Percentiles rank a stretch among this genome's conserved stretches.
phyloP scores from a whole-genome alignment of 2,797 vertebrate species.

The Cyclura pinguis region DNA sequence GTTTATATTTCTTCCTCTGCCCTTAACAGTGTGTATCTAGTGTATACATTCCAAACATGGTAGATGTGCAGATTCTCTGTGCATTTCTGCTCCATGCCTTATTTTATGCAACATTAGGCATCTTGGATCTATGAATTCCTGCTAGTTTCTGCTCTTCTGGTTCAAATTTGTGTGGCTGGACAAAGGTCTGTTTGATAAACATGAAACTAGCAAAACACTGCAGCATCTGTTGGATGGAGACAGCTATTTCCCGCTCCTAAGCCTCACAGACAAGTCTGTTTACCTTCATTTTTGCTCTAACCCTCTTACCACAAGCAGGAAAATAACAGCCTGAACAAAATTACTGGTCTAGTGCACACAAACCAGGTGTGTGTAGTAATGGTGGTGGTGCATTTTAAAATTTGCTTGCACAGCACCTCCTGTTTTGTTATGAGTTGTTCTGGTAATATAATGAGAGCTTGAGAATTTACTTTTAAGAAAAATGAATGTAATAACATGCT shows the following conservation, averaged over 20 bases:
- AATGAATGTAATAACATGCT: background rate
- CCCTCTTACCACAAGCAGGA: background rate
- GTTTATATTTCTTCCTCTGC: background rate
- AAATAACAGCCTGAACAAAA: background rate
- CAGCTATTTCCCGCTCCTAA: background rate
- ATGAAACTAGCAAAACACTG: background rate
- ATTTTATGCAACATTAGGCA: background rate
- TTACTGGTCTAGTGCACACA: background rate
- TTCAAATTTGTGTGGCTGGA: background rate
- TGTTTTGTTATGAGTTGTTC: background rate
- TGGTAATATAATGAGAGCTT: background rate
- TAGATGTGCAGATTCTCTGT: background rate
- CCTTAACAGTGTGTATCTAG: background rate
- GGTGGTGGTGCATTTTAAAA: background rate
- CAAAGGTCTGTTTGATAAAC: background rate
- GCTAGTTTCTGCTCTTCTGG: background rate
- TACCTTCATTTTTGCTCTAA: background rate
- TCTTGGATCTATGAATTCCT: background rate
- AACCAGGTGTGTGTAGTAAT: background rate
- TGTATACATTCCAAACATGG: background rate
- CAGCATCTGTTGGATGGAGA: background rate
- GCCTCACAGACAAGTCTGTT: background rate
- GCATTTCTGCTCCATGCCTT: background rate
- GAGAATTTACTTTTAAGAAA: no score
- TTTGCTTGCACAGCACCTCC: background rate